Conservation (phyloP, 2,888 invertebrate species). For the Tinea trinotella region DNA sequence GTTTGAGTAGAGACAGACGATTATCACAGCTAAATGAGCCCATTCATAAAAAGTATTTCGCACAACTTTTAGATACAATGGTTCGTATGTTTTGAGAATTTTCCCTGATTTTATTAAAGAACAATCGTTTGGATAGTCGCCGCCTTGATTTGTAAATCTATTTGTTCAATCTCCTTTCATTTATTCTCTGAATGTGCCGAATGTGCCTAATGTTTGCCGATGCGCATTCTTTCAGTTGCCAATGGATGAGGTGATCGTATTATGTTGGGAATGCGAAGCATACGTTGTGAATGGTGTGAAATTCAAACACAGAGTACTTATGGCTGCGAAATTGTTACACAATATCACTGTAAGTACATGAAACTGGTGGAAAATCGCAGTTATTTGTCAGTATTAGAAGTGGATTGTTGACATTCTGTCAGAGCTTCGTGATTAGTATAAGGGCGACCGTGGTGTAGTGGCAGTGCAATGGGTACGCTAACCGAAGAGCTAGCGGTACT, state of each 20-base stretch:
- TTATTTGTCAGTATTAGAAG: too few species aligned
- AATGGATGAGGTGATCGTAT: neutral
- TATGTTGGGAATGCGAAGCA: conserved; percentile 44
- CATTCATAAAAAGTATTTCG: conserved; percentile 29
- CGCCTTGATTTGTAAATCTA: too few species aligned
- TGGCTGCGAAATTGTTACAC: conserved; percentile 31
- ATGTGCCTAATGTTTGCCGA: neutral
- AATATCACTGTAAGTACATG: conserved; percentile 33
- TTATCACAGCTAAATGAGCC: conserved; percentile 27
- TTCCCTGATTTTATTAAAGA: neutral
- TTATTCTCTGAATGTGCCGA: too few species aligned
- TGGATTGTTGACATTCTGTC: too few species aligned
- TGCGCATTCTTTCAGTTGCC: neutral
- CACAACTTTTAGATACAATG: conserved; percentile 28
- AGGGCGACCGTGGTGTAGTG: too few species aligned
- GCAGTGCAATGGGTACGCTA: too few species aligned
- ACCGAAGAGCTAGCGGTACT: too few species aligned
- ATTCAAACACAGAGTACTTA: conserved; percentile 34
- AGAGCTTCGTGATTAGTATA: too few species aligned
- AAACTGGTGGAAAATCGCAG: too few species aligned
- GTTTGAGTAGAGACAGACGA: conserved; percentile 34
- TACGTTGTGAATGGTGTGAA: conserved; percentile 28
- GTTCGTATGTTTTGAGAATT: conserved; percentile 28
- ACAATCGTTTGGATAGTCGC: too few species aligned
- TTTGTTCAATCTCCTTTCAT: too few species aligned